Evolutionary conservation across 2,888 invertebrate species (phyloP), one percentile per base, ranked within the genome.

Genomic region (Drosophila kambysellisi): DNA sequence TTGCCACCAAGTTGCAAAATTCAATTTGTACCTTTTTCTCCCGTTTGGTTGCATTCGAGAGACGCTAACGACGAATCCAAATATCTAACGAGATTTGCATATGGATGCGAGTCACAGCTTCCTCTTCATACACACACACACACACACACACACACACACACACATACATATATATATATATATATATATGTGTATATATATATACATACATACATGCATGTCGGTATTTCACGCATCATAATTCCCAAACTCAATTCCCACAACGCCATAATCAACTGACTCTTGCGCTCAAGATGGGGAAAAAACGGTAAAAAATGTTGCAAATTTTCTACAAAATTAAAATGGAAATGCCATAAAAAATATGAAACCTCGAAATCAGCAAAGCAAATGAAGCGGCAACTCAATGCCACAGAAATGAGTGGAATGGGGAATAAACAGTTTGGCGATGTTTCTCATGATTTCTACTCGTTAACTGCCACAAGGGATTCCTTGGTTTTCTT

Each of bases 181-280:
- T n/a, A 39, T 8, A 48, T 30, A 58, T 15, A 20, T n/a, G 11
- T 6, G 25, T 4, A 25, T 25, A 25, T 2, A 15, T 4, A 20
- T 12, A 25, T n/a, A 39, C 8, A 48, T 30, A 56, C 41, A 60
- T 43, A 50, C 63, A 25, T 25, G 25, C 25, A 25, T 25, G 25
- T 25, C 25, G 25, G 63, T 63, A 78, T 83, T 86, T 83, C 76
- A 86, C 87, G 81, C 88, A 78, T 81, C 87, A 69, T 86, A 85
- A 87, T 87, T 84, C 83, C 83, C 88, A 84, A 88, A 88, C 85
- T 83, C 89, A 77, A 85, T 79, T 85, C 85, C 85, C 85, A 58
- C 56, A 79, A 71, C 87, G 79, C 75, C 89, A 88, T 85, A 85
- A 85, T 85, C 85, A 85, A 85, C 72, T 75, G 81, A 66, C 71